Evolutionary conservation across 2,888 invertebrate species (phyloP).

Genomic region (Diabrotica balteata): DNA sequence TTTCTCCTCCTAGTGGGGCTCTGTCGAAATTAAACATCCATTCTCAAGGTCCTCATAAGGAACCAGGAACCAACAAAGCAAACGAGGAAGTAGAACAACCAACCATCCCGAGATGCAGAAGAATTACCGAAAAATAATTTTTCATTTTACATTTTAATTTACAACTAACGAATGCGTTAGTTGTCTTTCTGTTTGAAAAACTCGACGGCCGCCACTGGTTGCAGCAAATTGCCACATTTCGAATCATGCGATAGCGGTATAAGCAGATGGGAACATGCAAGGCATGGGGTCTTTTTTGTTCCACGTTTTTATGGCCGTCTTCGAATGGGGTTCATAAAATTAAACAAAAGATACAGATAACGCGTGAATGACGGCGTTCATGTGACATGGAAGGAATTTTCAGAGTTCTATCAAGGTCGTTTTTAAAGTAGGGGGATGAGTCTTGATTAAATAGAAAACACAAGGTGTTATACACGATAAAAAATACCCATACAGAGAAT

Average conservation of each 20-base stretch:
- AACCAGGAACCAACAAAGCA: no score
- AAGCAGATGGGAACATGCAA: slow-evolving; percentile 14
- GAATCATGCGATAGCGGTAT: slow-evolving; percentile 9
- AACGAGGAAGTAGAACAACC: no score
- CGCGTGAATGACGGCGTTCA: slow-evolving; percentile 7
- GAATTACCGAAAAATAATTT: no score
- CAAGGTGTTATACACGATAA: slow-evolving; percentile 1
- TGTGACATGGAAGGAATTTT: slow-evolving; percentile 12
- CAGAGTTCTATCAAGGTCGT: slow-evolving; percentile 16
- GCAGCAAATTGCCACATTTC: slow-evolving; percentile 8
- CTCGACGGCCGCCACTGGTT: neutral
- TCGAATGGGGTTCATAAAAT: slow-evolving; percentile 17
- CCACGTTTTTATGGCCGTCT: slow-evolving; percentile 8
- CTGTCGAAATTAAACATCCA: no score
- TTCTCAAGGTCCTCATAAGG: no score
- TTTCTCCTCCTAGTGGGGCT: no score
- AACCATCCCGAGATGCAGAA: no score
- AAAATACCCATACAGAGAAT: slow-evolving; percentile 1
- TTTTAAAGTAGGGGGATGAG: neutral
- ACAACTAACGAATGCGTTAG: no score
- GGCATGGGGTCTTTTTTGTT: slow-evolving; percentile 19
- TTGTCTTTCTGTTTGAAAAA: no score
- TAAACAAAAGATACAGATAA: slow-evolving; percentile 17
- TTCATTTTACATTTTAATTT: no score
- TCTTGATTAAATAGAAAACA: slow-evolving; percentile 1